Conservation (phyloP, 1,140 invertebrate genomes). For the Physella acuta region DNA sequence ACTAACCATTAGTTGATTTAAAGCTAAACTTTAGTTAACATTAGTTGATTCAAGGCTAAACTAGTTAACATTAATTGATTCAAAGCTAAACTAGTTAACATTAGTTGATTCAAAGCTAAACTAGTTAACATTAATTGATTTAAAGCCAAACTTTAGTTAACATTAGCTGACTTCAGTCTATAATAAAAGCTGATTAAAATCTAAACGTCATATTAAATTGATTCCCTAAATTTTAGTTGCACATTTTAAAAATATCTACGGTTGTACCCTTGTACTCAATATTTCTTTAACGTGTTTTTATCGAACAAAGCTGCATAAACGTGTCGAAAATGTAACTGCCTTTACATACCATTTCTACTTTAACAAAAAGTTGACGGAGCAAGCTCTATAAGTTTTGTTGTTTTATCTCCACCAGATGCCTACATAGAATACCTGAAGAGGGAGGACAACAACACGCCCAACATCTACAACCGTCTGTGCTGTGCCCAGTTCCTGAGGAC, state of each 20-base stretch:
- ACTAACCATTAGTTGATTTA: neutral
- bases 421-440: constrained; percentile 3
- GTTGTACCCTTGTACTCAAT: neutral
- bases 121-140: neutral
- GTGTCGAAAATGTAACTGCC: neutral
- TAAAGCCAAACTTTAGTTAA: neutral
- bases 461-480: neutral
- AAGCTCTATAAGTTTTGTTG: neutral
- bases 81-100: neutral
- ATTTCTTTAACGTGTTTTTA: neutral
- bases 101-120: neutral
- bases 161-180: no score
- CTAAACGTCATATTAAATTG: no score
- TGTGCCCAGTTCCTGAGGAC: neutral
- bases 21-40: neutral
- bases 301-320: no score
- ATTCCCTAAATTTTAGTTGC: no score
- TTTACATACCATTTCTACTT: neutral
- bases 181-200: no score
- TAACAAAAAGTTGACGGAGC: neutral
- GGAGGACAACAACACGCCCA: neutral
- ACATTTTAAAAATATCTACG: neutral
- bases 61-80: neutral
- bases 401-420: neutral
- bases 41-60: neutral